These are phyloP conservation scores for Panulirus ornatus DNA, from an alignment of 1,140 invertebrate species.

Conservation along the genomic window DNA sequence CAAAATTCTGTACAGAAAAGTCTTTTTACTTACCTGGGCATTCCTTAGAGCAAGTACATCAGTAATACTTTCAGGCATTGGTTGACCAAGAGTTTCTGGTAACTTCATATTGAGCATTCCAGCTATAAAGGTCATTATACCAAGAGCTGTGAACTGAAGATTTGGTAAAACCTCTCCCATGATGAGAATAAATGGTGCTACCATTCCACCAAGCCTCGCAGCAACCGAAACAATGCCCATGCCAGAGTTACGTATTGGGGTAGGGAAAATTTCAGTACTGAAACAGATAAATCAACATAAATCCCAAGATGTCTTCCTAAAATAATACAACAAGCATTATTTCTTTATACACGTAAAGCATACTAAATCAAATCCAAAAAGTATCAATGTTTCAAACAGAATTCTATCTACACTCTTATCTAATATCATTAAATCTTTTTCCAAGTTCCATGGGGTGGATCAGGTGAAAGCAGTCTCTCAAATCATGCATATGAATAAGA, in stretches of 20 bases:
- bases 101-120: slow-evolving; percentile 76
- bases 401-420: too few species aligned
- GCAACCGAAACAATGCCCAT: slow-evolving; percentile 86
- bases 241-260: slow-evolving; percentile 89
- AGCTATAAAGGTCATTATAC: slow-evolving; percentile 75
- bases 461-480: too few species aligned
- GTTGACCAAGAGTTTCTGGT: slow-evolving; percentile 77
- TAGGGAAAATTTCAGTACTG: slow-evolving; percentile 91
- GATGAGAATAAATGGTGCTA: slow-evolving; percentile 78
- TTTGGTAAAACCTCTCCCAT: slow-evolving; percentile 65
- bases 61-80: slow-evolving; percentile 77
- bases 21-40: slow-evolving; percentile 7
- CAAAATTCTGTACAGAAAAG: background rate
- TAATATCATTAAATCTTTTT: too few species aligned
- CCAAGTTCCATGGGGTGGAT: too few species aligned
- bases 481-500: too few species aligned
- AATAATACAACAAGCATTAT: too few species aligned
- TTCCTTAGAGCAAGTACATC: slow-evolving; percentile 73
- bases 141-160: slow-evolving; percentile 77
- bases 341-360: too few species aligned
- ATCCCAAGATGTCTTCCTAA: too few species aligned
- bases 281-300: too few species aligned
- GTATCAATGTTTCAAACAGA: too few species aligned
- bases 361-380: too few species aligned
- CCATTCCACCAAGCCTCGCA: slow-evolving; percentile 79